Evolutionary conservation across 2,113 vertebrate species (phyloP), one percentile per base, ranked within the genome.

Genomic region (Triplophysa rosa): DNA sequence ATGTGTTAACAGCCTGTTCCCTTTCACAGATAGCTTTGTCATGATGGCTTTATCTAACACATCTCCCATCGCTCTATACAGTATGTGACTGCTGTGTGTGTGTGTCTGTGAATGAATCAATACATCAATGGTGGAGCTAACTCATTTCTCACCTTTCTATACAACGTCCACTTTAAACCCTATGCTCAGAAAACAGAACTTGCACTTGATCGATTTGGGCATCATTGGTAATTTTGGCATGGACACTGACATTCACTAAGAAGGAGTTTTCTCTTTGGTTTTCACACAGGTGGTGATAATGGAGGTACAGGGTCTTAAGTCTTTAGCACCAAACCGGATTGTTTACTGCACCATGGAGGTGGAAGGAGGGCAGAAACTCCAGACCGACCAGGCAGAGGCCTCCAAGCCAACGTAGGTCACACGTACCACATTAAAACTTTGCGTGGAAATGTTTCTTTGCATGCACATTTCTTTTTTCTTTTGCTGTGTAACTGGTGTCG

Each of bases 281-380:
- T 7, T 33, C 16, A 37, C 24, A 45, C 87, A 99, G 98, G 97
- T 99, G 81, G 98, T 99, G 83, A 99, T 99, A 83, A 95, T 98
- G 95, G 98, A 99, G 84, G 98, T 99, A 13, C 95, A 98, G 80
- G 97, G 98, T 40, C 91, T 99, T 79, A 98, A 95, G 90, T 99
- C 98, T 0, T 90, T 99, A 84, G 96, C 98, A 67, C 95, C 97
- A n/a, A 99, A 98, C 88, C 95, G 98, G 70, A 97, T 99, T 1
- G 98, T 99, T 0, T 99, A 99, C 86, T 99, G 98, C 85, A 99
- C 98, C 4, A 99, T 99, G 98, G 98, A 99, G 82, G 98, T 99
- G 0, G 98, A 99, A 88, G 98, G 98, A 4, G 98, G 98, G 58
- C 96, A 98, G 87, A 99, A 99, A 17, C 94, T 99, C 13, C 98